Evolutionary conservation across 2,113 vertebrate genomes (phyloP).

Genomic region (Burhinus oedicnemus): DNA sequence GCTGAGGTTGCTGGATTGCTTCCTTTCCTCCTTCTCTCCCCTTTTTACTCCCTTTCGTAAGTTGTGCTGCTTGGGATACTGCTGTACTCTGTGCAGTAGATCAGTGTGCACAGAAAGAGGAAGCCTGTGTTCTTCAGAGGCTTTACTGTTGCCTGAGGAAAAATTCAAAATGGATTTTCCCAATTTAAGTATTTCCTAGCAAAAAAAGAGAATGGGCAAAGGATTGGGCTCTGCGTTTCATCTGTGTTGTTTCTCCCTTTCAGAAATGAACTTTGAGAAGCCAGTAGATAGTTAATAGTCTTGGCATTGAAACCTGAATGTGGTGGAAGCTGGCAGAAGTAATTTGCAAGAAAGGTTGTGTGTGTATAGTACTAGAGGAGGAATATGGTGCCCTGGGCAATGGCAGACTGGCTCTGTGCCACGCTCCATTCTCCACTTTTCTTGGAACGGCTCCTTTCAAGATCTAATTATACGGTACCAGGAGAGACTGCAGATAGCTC

Average conservation of each 20-base stretch:
- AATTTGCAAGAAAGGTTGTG: neutral
- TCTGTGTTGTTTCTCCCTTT: neutral
- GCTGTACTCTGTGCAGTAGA: neutral
- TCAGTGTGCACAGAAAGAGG: neutral
- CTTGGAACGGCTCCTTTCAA: slow-evolving; percentile 49
- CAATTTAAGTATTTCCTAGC: neutral
- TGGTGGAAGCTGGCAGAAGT: slow-evolving; percentile 30
- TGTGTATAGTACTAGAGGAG: neutral
- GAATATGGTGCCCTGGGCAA: slow-evolving; percentile 38
- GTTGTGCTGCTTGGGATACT: neutral
- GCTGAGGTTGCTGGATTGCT: neutral
- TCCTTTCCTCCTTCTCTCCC: neutral
- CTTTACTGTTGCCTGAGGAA: neutral
- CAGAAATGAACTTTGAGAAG: neutral
- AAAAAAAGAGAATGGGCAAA: neutral
- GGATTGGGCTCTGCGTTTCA: neutral
- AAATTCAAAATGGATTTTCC: neutral
- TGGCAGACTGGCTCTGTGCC: neutral
- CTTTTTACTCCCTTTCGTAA: neutral
- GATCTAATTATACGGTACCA: slow-evolving; percentile 30
- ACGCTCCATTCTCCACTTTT: neutral
- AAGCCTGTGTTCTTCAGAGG: neutral
- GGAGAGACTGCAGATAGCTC: slow-evolving; percentile 27
- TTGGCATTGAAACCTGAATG: neutral
- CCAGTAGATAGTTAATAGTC: neutral